Conservation (phyloP, 2,888 invertebrate species). For the Metallyticus violacea region DNA sequence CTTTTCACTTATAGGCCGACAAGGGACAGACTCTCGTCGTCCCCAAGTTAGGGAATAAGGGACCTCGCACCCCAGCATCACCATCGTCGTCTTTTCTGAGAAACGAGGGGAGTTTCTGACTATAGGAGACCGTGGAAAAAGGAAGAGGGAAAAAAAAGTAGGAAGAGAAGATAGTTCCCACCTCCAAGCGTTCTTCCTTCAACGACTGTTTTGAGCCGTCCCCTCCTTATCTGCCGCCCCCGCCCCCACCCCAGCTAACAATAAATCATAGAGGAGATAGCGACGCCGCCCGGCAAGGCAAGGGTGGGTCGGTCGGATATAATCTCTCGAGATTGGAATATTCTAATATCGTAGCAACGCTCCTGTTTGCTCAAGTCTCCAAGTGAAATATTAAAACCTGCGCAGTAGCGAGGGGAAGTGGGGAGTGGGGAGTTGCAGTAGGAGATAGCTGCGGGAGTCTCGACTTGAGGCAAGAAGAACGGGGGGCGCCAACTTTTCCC, state of each 20-base stretch:
- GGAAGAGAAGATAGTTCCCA: not conserved
- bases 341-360: constrained; percentile 39
- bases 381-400: constrained; percentile 40
- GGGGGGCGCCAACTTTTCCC: not conserved
- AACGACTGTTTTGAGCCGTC: not conserved
- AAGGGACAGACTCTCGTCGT: not conserved
- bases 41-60: not conserved
- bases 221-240: constrained; percentile 17
- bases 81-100: not conserved
- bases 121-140: not conserved
- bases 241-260: constrained; percentile 26
- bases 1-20: not conserved
- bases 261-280: constrained; percentile 31
- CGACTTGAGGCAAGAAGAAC: not conserved
- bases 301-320: constrained; percentile 25
- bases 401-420: constrained; percentile 3
- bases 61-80: not conserved
- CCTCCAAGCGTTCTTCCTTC: too few relatives aligned
- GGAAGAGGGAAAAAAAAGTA: not conserved
- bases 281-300: constrained; percentile 13
- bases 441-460: not conserved
- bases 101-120: not conserved
- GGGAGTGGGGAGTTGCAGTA: not conserved
- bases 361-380: constrained; percentile 39
- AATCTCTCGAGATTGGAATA: constrained; percentile 39